These are phyloP conservation scores for Oreortyx pictus DNA, from an alignment of 2,797 vertebrate genomes.

Conservation along the genomic window DNA sequence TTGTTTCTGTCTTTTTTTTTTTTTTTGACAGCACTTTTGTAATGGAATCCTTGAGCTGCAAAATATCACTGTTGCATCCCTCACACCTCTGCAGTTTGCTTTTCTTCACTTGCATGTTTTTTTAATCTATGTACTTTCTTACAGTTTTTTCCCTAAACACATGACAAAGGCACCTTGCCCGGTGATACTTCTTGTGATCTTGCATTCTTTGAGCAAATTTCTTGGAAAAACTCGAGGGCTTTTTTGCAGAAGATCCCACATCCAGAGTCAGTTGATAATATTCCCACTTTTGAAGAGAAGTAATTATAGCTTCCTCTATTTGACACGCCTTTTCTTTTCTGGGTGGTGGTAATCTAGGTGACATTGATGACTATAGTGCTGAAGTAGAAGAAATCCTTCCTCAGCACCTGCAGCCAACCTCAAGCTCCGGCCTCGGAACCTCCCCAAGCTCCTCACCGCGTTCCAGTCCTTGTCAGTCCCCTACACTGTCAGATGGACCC, in stretches of 20 bases:
- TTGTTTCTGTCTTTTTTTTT: not conserved
- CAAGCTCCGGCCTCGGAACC: conserved; percentile 82
- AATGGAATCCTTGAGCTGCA: not conserved
- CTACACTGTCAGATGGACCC: conserved; percentile 89
- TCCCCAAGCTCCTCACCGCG: conserved; percentile 92
- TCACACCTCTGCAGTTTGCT: not conserved
- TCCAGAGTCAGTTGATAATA: not conserved
- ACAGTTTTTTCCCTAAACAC: not conserved
- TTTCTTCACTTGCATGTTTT: not conserved
- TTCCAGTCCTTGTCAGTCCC: conserved; percentile 93
- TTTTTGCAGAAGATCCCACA: not conserved
- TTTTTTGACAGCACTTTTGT: not conserved
- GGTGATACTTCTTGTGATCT: not conserved
- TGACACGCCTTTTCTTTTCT: not conserved
- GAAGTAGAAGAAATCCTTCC: conserved; percentile 96
- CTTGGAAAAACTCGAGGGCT: not conserved
- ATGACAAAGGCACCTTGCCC: not conserved
- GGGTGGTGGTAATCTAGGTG: conserved; percentile 79
- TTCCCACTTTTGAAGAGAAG: not conserved
- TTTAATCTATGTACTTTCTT: not conserved
- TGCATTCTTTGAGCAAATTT: not conserved
- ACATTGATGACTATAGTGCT: conserved; percentile 89
- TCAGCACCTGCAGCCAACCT: conserved; percentile 91
- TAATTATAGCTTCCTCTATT: not conserved
- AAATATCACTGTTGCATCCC: not conserved